phyloP scores from a whole-genome alignment of 2,888 invertebrate genomes.

The Caenorhabditis sp. region DNA sequence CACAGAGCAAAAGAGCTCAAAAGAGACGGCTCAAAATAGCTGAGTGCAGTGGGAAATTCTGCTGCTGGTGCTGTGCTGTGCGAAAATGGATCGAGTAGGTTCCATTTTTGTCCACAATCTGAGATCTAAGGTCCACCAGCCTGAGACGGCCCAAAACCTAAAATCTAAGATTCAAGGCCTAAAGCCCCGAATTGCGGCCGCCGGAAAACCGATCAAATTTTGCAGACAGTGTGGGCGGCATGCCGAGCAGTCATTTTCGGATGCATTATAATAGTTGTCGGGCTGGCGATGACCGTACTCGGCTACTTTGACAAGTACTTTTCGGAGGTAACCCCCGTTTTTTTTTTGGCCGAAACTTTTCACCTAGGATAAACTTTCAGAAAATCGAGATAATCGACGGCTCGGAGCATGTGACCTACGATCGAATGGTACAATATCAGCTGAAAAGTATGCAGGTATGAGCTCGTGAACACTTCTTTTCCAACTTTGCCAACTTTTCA shows the following conservation, averaged over 20 bases:
- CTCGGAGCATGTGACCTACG: constrained; percentile 48
- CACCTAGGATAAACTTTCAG: constrained; percentile 33
- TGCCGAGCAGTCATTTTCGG: constrained; percentile 92
- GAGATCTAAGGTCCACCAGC: no score
- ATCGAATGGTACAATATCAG: constrained; percentile 64
- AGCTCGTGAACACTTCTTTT: no score
- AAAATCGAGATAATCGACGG: constrained; percentile 53
- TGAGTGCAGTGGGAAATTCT: no score
- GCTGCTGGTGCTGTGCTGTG: no score
- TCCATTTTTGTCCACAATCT: no score
- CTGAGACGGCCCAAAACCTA: no score
- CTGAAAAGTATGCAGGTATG: constrained; percentile 72
- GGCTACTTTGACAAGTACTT: constrained; percentile 82
- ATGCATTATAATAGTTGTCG: constrained; percentile 88
- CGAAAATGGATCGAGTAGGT: no score
- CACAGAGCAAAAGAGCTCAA: neutral
- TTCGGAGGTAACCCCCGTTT: constrained; percentile 60
- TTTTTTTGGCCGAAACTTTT: neutral
- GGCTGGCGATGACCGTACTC: constrained; percentile 93
- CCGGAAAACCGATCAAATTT: no score
- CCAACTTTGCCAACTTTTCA: neutral
- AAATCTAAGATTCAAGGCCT: no score
- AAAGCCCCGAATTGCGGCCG: no score
- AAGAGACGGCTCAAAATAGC: constrained; percentile 6
- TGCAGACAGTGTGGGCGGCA: constrained; percentile 87